These are phyloP conservation scores for Trinorchestia longiramus DNA, from an alignment of 1,140 invertebrate species.

Conservation along the genomic window DNA sequence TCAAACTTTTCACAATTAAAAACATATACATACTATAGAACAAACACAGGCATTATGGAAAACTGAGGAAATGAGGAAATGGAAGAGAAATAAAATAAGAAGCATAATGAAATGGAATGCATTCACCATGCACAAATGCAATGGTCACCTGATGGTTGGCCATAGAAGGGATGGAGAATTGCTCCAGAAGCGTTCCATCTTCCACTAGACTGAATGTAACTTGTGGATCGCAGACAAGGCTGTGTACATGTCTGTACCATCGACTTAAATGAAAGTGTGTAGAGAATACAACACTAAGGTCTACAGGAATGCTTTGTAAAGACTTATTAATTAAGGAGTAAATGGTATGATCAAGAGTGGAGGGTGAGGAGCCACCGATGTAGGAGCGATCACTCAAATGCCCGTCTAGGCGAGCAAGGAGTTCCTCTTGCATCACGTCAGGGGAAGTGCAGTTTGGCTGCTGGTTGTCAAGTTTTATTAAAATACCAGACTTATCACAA, in stretches of 20 bases:
- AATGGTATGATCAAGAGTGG: neutral
- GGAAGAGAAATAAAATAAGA: no score
- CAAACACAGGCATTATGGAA: no score
- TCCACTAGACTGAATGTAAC: neutral
- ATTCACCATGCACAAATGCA: neutral
- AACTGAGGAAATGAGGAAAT: no score
- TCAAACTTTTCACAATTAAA: no score
- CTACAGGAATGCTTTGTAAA: neutral
- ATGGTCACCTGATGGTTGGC: neutral
- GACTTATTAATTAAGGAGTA: neutral
- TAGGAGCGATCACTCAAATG: slow-evolving; percentile 18
- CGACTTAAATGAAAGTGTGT: neutral
- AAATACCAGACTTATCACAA: no score
- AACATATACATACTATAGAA: no score
- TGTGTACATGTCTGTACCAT: neutral
- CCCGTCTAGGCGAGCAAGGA: neutral
- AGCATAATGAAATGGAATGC: neutral
- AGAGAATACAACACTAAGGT: neutral
- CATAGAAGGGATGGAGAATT: neutral
- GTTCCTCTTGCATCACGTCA: neutral
- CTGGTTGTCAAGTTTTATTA: neutral
- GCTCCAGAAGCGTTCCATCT: neutral
- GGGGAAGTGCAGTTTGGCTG: neutral
- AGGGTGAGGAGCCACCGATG: neutral
- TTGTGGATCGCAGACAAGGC: neutral